Evolutionary conservation across 2,113 vertebrate genomes (phyloP), one percentile per base, ranked within the genome.

Genomic region (Gasterosteus aculeatus): DNA sequence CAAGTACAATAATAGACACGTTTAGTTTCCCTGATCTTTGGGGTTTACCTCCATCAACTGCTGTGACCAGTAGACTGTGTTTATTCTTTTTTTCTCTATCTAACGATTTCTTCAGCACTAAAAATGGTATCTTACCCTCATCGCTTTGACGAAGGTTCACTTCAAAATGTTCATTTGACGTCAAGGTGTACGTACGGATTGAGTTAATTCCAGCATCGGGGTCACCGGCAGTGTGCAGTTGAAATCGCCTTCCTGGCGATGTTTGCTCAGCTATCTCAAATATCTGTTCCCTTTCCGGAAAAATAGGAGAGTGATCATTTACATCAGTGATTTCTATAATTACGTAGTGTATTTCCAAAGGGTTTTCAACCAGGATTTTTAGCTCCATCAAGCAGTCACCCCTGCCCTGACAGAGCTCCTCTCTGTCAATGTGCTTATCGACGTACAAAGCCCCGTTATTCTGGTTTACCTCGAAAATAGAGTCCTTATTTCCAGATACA

Each of bases 141-240:
- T 90, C 88, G 11, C 79, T 75, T 66, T 86, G 66, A 78, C 68
- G 44, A 0, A 85, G 16, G 1, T 92, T 86, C 5, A 93, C 19
- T 41, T 88, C 80, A 76, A 93, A 93, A 33, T 91, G 19, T 10
- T 92, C 87, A 4, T 93, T 94, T 47, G 77, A 14, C 6, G 83
- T 84, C 14, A 93, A 80, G 47, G 89, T 93, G 44, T 96, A 96
- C 26, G 85, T 90, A 5, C 92, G 87, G 12, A 93, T 68, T 2
- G 93, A 86, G 22, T 95, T 95, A 1, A 82, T 65, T 5, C 94
- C 94, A 49, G 89, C 83, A 66, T 96, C 95, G 1, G 92, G 77
- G 70, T 96, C 95, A 18, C 86, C 81, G 0, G 95, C 95, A 3
- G 91, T 83, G 22, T 95, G 92, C 51, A 95, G 61, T 3, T 93